Conservation (phyloP, 2,888 invertebrate species). For the Amphipoea lucens region DNA sequence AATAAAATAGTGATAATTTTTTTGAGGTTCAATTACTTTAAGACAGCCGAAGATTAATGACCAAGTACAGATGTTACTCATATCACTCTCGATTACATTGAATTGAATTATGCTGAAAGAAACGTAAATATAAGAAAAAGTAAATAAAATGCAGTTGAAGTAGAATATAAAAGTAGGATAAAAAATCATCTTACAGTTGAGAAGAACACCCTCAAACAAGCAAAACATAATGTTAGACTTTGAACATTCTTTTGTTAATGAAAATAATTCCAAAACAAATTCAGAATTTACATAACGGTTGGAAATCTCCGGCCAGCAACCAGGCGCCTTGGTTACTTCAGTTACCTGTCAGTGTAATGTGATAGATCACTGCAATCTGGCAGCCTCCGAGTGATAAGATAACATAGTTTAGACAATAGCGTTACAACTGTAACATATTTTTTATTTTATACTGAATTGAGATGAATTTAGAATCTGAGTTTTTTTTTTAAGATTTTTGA, state of each 20-base stretch:
- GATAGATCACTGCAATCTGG: conserved; percentile 59
- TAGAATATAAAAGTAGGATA: background rate
- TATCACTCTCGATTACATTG: background rate
- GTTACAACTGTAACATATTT: conserved; percentile 42
- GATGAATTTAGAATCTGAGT: conserved; percentile 9
- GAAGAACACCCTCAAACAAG: no score
- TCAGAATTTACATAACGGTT: conserved; percentile 42
- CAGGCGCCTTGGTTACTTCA: conserved; percentile 41
- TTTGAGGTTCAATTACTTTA: background rate
- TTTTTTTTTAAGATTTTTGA: background rate
- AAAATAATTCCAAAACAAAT: background rate
- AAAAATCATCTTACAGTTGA: background rate
- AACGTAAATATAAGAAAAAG: background rate
- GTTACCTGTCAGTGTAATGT: conserved; percentile 47
- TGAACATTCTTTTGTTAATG: background rate
- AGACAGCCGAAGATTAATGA: background rate
- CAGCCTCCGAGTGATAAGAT: conserved; percentile 63
- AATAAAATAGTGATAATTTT: background rate
- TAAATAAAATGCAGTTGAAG: background rate
- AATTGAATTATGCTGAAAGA: background rate
- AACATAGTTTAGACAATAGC: conserved; percentile 50
- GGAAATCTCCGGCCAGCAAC: conserved; percentile 46
- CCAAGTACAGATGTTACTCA: background rate
- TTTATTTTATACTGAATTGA: conserved; percentile 6
- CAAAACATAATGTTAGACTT: background rate